phyloP scores from a whole-genome alignment of 2,888 invertebrate species.

The Criorhina ranunculi region DNA sequence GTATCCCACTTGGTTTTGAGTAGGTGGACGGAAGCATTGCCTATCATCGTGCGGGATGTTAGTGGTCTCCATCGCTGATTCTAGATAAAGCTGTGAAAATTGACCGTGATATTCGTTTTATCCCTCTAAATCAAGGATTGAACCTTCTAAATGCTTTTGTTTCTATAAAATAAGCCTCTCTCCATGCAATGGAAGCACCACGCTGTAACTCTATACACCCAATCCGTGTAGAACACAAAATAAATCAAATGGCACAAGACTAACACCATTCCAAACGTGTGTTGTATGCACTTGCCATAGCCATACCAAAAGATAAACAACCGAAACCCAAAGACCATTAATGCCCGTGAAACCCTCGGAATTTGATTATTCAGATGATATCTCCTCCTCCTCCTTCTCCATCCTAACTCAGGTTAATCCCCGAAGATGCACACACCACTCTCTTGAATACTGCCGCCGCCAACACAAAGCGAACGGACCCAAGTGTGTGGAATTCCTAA shows the following conservation, averaged over 20 bases:
- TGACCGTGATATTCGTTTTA: too few relatives aligned
- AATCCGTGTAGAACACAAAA: conserved; percentile 24
- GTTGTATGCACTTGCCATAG: conserved; percentile 22
- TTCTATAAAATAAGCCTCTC: too few relatives aligned
- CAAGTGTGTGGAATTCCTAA: conserved; percentile 42
- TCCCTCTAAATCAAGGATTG: too few relatives aligned
- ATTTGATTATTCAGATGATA: conserved; percentile 50
- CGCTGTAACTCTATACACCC: conserved; percentile 17
- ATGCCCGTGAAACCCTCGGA: conserved; percentile 49
- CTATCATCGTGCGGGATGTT: too few relatives aligned
- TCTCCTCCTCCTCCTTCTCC: too few relatives aligned
- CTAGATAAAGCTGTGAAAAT: too few relatives aligned
- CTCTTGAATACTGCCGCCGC: conserved; percentile 54
- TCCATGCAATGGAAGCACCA: too few relatives aligned
- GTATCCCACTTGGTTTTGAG: too few relatives aligned
- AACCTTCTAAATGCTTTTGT: too few relatives aligned
- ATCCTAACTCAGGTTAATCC: conserved; percentile 6
- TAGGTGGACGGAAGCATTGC: too few relatives aligned
- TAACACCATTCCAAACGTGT: conserved; percentile 56
- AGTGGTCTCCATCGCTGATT: too few relatives aligned
- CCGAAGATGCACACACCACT: conserved; percentile 15
- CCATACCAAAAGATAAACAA: conserved; percentile 29
- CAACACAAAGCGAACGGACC: conserved; percentile 43
- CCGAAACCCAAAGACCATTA: conserved; percentile 11
- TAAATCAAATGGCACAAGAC: conserved; percentile 72